Conservation (phyloP, 2,113 vertebrate genomes). For the Tragelaphus strepsiceros region DNA sequence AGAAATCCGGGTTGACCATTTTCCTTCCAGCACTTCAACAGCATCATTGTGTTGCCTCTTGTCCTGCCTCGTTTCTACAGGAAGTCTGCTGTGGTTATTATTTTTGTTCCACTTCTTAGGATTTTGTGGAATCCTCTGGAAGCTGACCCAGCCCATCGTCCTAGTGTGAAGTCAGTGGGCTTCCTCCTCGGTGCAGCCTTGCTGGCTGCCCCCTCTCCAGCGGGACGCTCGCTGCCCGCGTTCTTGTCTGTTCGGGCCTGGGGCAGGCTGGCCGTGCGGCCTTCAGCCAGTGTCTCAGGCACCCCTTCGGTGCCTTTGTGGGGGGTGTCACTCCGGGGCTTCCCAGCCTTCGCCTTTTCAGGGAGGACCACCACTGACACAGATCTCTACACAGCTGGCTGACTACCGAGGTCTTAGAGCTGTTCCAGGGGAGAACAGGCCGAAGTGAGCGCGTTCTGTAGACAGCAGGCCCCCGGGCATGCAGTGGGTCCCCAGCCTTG, state of each 20-base stretch:
- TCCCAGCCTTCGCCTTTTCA: fast-evolving
- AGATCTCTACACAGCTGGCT: fast-evolving
- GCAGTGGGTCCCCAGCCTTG: not conserved
- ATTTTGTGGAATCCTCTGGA: not conserved
- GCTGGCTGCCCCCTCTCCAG: too few relatives aligned
- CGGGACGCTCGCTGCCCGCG: fast-evolving
- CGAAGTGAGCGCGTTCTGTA: fast-evolving
- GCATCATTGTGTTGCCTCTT: not conserved
- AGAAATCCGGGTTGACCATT: not conserved
- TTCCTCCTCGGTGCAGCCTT: not conserved
- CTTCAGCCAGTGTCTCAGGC: fast-evolving
- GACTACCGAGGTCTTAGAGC: fast-evolving
- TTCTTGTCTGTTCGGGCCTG: fast-evolving
- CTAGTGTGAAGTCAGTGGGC: not conserved
- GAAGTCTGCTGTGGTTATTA: not conserved
- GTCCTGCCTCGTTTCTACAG: not conserved
- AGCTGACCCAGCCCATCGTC: fast-evolving
- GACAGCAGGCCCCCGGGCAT: fast-evolving
- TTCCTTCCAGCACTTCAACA: fast-evolving
- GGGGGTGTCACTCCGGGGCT: not conserved
- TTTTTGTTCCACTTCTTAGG: not conserved
- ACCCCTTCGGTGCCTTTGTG: not conserved
- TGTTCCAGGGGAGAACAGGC: not conserved
- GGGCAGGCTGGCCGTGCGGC: not conserved
- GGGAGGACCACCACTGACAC: fast-evolving